Evolutionary conservation across 2,797 vertebrate genomes (phyloP).

Genomic region (Ceryle rudis): DNA sequence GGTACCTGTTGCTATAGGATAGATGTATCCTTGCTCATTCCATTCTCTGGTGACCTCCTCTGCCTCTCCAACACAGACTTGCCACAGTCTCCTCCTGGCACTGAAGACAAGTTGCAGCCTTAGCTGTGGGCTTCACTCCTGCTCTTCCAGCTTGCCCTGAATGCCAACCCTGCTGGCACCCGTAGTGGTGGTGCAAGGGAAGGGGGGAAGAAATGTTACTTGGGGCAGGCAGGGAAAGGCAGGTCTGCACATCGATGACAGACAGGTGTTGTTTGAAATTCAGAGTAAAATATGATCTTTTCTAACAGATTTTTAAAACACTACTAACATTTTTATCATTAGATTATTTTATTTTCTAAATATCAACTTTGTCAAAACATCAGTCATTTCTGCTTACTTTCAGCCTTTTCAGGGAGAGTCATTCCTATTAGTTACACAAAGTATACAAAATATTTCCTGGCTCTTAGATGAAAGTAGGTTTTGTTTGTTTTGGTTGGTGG

Average conservation of each 20-base stretch:
- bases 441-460: not conserved
- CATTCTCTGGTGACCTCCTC: not conserved
- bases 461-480: not conserved
- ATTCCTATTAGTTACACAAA: not conserved
- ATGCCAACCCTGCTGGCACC: accelerated
- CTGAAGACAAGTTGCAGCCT: not conserved
- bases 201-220: not conserved
- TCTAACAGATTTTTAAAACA: not conserved
- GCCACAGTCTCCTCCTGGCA: not conserved
- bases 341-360: not conserved
- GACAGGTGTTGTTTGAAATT: not conserved
- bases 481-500: not conserved
- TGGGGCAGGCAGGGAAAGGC: not conserved
- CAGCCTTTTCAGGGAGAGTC: not conserved
- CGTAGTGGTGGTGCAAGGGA: no score
- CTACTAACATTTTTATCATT: not conserved
- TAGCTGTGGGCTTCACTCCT: not conserved
- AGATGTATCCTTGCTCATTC: no score
- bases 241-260: not conserved
- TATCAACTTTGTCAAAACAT: not conserved
- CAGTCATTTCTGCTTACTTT: not conserved
- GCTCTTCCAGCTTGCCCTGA: not conserved
- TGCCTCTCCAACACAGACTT: not conserved
- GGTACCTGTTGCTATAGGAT: not conserved
- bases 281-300: not conserved